Evolutionary conservation across 2,113 vertebrate species (phyloP), one percentile per base, ranked within the genome.

Genomic region (Sphaerodactylus townsendi): DNA sequence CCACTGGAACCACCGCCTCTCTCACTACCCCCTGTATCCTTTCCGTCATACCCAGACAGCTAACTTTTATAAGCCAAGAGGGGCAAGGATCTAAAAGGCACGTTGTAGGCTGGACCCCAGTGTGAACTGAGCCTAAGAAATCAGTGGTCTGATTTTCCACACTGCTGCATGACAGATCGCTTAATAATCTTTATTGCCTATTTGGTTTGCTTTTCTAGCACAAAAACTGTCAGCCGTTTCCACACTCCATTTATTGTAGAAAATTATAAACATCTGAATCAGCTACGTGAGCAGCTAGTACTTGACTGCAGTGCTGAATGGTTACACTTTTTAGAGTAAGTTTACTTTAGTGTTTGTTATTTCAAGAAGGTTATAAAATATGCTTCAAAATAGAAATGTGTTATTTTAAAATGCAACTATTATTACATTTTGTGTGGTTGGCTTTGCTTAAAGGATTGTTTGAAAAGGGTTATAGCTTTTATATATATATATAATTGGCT

Each of bases 171-270:
- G 86, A 89, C 76, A 72, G 89, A 93, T 92, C 94, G 89, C 93
- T 89, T 88, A 88, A 87, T 95, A 93, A 95, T 93, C 92, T 94
- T 94, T 91, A 86, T 94, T 92, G 93, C 80, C 75, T 94, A 9
- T 90, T 91, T 93, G 65, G 73, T 86, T 90, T 90, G 74, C 37
- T 41, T 39, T 92, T 84, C 81, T 91, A 99, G 99, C 90, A 99
- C 98, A 87, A 99, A 98, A 90, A 90, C 96, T 41, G 97, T 99
- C 87, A 95, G 97, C 91, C 98, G 98, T 91, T 99, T 98, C 96
- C 98, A 99, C 92, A 95, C 98, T 87, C 97, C 98, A 30, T 97
- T 98, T 89, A 87, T 99, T 85, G 96, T 96, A 33, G 97, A 98
- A 90, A 95, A 95, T 93, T 97, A 96, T 93, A 92, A 94, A 84